Conservation (phyloP, 2,797 vertebrate species). For the Acipenser oxyrinchus region DNA sequence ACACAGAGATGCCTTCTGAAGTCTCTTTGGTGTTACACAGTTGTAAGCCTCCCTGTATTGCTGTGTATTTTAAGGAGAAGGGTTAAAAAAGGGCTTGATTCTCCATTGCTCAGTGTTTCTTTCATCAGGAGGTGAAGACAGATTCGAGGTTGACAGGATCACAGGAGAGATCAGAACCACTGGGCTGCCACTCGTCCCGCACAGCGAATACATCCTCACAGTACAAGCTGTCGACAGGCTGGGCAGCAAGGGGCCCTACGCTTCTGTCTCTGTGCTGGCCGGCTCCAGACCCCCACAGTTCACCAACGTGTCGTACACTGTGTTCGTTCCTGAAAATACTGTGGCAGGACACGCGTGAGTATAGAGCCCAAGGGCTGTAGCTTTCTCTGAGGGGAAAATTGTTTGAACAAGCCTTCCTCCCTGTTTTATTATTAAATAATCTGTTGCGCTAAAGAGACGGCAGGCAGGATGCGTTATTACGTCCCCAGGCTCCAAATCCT, state of each 20-base stretch:
- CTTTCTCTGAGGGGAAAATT: slow-evolving; percentile 25
- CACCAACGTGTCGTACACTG: slow-evolving; percentile 68
- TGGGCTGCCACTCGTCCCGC: slow-evolving; percentile 59
- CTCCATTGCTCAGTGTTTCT: too few relatives aligned
- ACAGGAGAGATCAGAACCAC: slow-evolving; percentile 71
- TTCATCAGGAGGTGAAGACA: slow-evolving; percentile 64
- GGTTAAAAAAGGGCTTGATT: slow-evolving; percentile 24
- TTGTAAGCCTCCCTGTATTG: neutral
- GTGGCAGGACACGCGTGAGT: slow-evolving; percentile 68
- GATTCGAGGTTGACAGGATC: slow-evolving; percentile 65
- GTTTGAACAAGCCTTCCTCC: slow-evolving; percentile 20
- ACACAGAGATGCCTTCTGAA: neutral
- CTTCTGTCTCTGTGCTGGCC: slow-evolving; percentile 62
- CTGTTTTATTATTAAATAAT: slow-evolving; percentile 41
- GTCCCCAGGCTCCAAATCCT: slow-evolving; percentile 14
- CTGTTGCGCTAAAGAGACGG: slow-evolving; percentile 23
- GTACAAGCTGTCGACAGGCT: slow-evolving; percentile 63
- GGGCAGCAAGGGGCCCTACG: slow-evolving; percentile 53
- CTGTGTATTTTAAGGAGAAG: slow-evolving; percentile 24
- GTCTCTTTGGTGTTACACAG: slow-evolving; percentile 5
- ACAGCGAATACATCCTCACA: slow-evolving; percentile 69
- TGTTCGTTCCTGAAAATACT: slow-evolving; percentile 67
- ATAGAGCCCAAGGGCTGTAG: slow-evolving; percentile 16
- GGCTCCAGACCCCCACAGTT: slow-evolving; percentile 78
- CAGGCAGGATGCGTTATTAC: too few relatives aligned